A percentile compares a stretch with the other conserved stretches of the same genome.
phyloP scores from a whole-genome alignment of 2,888 invertebrate species.

The Drosophila nr. medialis region DNA sequence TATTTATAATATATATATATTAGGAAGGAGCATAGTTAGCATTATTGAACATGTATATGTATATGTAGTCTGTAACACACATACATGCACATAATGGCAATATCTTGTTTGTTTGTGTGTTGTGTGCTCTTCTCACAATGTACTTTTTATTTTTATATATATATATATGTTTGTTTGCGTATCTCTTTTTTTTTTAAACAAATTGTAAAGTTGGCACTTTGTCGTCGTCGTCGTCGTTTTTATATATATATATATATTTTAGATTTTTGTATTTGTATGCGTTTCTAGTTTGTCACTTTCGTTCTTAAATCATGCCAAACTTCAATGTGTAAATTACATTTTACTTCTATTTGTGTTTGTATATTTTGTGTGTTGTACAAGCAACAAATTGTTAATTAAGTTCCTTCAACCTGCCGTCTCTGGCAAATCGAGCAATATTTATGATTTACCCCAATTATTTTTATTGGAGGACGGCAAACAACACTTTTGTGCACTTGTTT shows the following conservation, averaged over 20 bases:
- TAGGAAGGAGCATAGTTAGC: slow-evolving; percentile 67
- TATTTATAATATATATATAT: slow-evolving; percentile 47
- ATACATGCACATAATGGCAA: slow-evolving; percentile 39
- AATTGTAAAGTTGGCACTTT: slow-evolving; percentile 61
- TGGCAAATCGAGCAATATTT: slow-evolving; percentile 70
- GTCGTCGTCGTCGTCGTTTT: slow-evolving; percentile 45
- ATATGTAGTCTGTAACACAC: slow-evolving; percentile 51
- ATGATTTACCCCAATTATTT: slow-evolving; percentile 47
- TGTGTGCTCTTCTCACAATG: slow-evolving; percentile 28
- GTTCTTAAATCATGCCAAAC: slow-evolving; percentile 41
- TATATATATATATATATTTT: neutral
- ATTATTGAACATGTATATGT: slow-evolving; percentile 73
- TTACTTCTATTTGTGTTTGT: slow-evolving; percentile 42
- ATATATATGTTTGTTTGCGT: slow-evolving; percentile 14
- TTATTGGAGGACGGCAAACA: slow-evolving; percentile 35
- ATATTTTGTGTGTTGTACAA: slow-evolving; percentile 51
- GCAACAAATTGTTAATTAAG: slow-evolving; percentile 64
- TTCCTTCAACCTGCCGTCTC: slow-evolving; percentile 62
- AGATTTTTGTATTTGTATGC: slow-evolving; percentile 15
- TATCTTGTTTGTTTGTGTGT: slow-evolving; percentile 26
- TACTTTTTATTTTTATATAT: slow-evolving; percentile 25
- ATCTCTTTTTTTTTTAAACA: slow-evolving; percentile 39
- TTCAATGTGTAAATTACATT: slow-evolving; percentile 41
- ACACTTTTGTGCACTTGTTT: slow-evolving; percentile 40
- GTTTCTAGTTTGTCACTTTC: slow-evolving; percentile 25